Evolutionary conservation across 1,140 invertebrate species (phyloP), one percentile per base, ranked within the genome.

Genomic region (Battus philenor): DNA sequence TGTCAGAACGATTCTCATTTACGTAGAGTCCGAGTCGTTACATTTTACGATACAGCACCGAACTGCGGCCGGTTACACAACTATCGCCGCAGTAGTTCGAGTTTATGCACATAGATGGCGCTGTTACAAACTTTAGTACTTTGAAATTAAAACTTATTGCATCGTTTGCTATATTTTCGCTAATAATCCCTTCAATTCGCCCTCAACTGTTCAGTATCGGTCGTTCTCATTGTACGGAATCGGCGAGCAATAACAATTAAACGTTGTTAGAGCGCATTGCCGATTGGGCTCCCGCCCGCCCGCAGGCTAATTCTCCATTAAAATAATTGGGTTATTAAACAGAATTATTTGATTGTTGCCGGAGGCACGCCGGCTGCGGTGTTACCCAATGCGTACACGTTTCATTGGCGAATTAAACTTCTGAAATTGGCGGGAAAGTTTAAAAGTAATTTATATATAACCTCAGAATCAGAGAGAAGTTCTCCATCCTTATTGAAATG

Each of bases 271-370:
- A 52, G 38, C 51, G 65, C 71, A 76, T 69, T 61, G 59, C 52
- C 47, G 58, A 47, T 68, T 68, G 18, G 2, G 38, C 12, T n/a
- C 11, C 31, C 34, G 33, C 9, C 17, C 13, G 59, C 53, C 46
- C 39, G 36, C 45, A 46, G 58, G 59, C n/a, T 70, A 67, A 75
- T 68, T 67, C 62, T 69, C 57, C 58, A 72, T 75, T 64, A 65
- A 54, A 65, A 58, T 56, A 68, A 69, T 68, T 54, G 56, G 51
- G 29, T 31, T 44, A 39, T 59, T 60, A 61, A 33, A 39, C 54
- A n/a, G 1, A 27, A 56, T 47, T 46, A 58, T 56, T 60, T 59
- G 53, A 59, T 47, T 59, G 51, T 52, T 62, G 53, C 64, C 57
- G 54, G 39, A 48, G 44, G n/a, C n/a, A n/a, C n/a, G n/a, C n/a